Conservation (phyloP, 92 coral and sea anemone species). For the Paragorgia papillata region DNA sequence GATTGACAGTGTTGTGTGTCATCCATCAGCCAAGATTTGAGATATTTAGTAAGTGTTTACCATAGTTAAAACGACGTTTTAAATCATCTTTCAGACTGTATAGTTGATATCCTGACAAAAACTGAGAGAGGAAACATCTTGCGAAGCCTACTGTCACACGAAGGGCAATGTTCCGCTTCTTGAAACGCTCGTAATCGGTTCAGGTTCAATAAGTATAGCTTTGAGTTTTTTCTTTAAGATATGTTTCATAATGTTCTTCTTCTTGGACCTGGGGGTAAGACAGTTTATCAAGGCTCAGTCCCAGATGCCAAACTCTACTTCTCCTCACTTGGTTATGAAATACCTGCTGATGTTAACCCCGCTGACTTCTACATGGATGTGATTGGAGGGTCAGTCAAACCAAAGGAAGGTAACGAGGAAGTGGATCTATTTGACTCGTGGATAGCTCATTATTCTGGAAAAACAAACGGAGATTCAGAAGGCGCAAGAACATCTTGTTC, state of each 20-base stretch:
- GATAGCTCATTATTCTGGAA: slow-evolving; percentile 21
- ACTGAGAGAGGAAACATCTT: no score
- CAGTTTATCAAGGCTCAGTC: slow-evolving; percentile 81
- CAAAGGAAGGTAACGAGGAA: slow-evolving; percentile 16
- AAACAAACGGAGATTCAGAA: not conserved
- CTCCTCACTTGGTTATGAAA: slow-evolving; percentile 47
- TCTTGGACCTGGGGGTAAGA: slow-evolving; percentile 84
- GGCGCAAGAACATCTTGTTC: no score
- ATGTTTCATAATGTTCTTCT: slow-evolving; percentile 77
- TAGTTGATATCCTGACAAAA: no score
- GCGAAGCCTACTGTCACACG: no score
- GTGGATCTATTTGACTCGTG: slow-evolving; percentile 40
- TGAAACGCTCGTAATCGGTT: no score
- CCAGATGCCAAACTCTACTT: slow-evolving; percentile 68
- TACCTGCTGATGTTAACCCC: slow-evolving; percentile 76
- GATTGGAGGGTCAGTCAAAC: slow-evolving; percentile 63
- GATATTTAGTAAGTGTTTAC: slow-evolving; percentile 71
- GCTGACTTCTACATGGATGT: slow-evolving; percentile 93
- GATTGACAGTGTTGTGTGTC: slow-evolving; percentile 77
- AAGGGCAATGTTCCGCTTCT: no score
- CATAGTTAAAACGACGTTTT: no score
- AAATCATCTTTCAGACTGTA: not conserved
- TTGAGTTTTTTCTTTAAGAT: slow-evolving; percentile 51
- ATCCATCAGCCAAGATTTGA: slow-evolving; percentile 91
- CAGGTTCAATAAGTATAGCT: no score